A percentile compares a stretch with the other conserved stretches of the same genome.
Conservation (phyloP, 2,888 invertebrate genomes). For the Atherix ibis region DNA sequence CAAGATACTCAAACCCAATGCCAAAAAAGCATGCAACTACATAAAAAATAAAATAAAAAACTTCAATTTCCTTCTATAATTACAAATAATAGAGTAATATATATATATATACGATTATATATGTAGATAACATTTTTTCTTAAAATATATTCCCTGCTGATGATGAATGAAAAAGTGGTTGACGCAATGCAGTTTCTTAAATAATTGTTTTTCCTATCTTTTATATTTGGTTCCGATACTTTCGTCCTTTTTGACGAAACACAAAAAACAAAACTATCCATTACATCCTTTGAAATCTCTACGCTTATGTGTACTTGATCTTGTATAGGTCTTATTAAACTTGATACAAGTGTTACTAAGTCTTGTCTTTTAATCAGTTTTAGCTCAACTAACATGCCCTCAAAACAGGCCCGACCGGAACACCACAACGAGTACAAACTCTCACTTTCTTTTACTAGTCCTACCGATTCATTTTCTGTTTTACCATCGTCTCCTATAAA, state of each 20-base stretch:
- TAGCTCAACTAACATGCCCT: conserved; percentile 91
- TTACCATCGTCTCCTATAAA: conserved; percentile 76
- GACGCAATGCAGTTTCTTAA: too few species aligned
- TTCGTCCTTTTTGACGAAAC: conserved; percentile 83
- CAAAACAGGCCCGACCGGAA: conserved; percentile 85
- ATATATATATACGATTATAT: too few species aligned
- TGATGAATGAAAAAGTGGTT: too few species aligned
- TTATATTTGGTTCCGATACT: too few species aligned
- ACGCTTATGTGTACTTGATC: conserved; percentile 81
- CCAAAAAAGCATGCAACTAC: too few species aligned
- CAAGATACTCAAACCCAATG: too few species aligned
- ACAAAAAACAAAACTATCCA: conserved; percentile 88
- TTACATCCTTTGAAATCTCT: conserved; percentile 74
- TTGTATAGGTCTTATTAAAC: conserved; percentile 64
- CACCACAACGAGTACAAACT: conserved; percentile 92
- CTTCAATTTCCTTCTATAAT: too few species aligned
- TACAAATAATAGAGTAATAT: too few species aligned
- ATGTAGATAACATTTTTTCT: too few species aligned
- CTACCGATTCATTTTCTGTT: conserved; percentile 46
- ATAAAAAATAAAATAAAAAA: too few species aligned
- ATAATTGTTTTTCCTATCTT: too few species aligned
- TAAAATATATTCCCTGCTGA: too few species aligned
- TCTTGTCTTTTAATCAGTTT: conserved; percentile 94
- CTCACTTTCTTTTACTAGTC: conserved; percentile 84
- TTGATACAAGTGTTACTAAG: conserved; percentile 69